A percentile compares a stretch with the other conserved stretches of the same genome.
Evolutionary conservation across 1,140 invertebrate genomes (phyloP).

Genomic region (Littorina saxatilis): DNA sequence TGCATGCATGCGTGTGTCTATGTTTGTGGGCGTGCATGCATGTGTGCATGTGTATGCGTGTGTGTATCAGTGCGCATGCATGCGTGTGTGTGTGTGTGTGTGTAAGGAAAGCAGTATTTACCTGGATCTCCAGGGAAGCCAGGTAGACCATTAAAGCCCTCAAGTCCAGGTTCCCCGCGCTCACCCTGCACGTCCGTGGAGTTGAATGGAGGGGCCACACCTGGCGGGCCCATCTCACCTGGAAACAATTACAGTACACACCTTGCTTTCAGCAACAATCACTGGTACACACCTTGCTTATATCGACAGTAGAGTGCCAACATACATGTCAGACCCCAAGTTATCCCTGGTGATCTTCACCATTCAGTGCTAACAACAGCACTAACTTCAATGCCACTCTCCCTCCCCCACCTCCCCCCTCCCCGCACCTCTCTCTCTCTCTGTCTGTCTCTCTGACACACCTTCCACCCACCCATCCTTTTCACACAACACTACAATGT

Average conservation of each 20-base stretch:
- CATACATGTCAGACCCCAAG: too few relatives aligned
- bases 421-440: background rate
- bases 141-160: conserved; percentile 74
- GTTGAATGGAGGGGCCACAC: background rate
- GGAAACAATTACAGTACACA: background rate
- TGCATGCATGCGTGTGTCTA: too few relatives aligned
- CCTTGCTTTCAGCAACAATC: too few relatives aligned
- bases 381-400: background rate
- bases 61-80: too few relatives aligned
- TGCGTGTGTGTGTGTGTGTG: background rate
- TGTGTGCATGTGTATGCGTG: too few relatives aligned
- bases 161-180: conserved; percentile 79
- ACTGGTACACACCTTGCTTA: too few relatives aligned
- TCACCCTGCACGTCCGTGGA: background rate
- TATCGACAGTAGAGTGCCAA: too few relatives aligned
- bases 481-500: too few relatives aligned
- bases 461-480: background rate
- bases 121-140: conserved; percentile 80
- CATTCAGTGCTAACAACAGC: too few relatives aligned
- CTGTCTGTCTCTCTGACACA: background rate
- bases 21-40: background rate
- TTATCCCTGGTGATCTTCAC: too few relatives aligned
- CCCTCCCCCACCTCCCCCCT: background rate
- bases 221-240: conserved; percentile 8
- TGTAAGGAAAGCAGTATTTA: conserved; percentile 29